A percentile compares a stretch with the other conserved stretches of the same genome.
phyloP scores from a whole-genome alignment of 2,888 invertebrate genomes.

The Troilus luridus region DNA sequence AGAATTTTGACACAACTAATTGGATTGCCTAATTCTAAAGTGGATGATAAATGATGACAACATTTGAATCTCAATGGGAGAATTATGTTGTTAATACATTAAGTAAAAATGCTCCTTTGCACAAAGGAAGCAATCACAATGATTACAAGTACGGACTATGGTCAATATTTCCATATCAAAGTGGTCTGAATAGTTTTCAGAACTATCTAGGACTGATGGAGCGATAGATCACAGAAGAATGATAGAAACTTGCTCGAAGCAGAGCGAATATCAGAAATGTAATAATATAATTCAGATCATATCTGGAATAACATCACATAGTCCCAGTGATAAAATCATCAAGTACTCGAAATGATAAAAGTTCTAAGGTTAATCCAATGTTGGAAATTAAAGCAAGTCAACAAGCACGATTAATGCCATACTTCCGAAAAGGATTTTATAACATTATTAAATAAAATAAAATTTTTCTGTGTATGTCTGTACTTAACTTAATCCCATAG shows the following conservation, averaged over 20 bases:
- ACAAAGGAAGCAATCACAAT: neutral
- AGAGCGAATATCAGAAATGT: neutral
- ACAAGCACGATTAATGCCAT: neutral
- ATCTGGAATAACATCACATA: neutral
- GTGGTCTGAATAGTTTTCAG: neutral
- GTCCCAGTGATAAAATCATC: neutral
- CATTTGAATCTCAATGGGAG: neutral
- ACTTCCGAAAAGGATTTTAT: neutral
- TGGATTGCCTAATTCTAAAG: conserved; percentile 27
- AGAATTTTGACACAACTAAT: conserved; percentile 47
- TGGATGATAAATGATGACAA: neutral
- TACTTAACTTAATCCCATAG: neutral
- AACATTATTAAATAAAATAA: neutral
- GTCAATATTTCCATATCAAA: neutral
- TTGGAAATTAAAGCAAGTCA: neutral
- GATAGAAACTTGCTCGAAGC: neutral
- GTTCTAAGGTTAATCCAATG: neutral
- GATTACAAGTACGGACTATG: neutral
- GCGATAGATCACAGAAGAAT: neutral
- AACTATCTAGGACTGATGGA: neutral
- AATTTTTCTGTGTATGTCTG: neutral
- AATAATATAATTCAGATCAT: neutral
- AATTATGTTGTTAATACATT: neutral
- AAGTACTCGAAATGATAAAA: neutral
- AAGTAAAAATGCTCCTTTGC: neutral